A percentile compares a stretch with the other conserved stretches of the same genome.
These are phyloP conservation scores for Hyperoplus lanceolatus DNA, from an alignment of 2,797 vertebrate species.

Conservation along the genomic window DNA sequence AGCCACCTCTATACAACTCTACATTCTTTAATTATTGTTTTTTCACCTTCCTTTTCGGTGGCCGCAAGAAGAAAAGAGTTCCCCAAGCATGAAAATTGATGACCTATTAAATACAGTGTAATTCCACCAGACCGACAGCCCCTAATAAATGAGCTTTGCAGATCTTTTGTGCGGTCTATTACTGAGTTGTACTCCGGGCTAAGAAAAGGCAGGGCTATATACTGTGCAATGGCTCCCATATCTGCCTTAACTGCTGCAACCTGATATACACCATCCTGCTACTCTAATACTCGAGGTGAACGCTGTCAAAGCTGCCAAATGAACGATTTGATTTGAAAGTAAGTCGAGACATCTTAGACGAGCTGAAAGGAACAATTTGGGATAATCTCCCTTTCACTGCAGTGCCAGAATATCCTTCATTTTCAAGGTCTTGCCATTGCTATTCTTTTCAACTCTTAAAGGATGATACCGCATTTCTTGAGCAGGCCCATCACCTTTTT, in stretches of 20 bases:
- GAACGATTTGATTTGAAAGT: conserved; percentile 62
- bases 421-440: conserved; percentile 39
- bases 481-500: conserved; percentile 35
- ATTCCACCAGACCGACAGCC: conserved; percentile 40
- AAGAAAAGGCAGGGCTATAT: conserved; percentile 1
- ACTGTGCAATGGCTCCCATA: conserved; percentile 1
- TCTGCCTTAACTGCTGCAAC: conserved; percentile 24
- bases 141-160: conserved; percentile 50
- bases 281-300: neutral
- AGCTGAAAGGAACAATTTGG: conserved; percentile 62
- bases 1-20: neutral
- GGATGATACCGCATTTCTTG: conserved; percentile 23
- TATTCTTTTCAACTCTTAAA: conserved; percentile 41
- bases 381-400: conserved; percentile 65
- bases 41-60: neutral
- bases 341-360: conserved; percentile 53
- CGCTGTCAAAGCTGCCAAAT: conserved; percentile 30
- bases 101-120: conserved; percentile 57
- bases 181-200: conserved; percentile 7
- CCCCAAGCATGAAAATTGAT: conserved; percentile 51
- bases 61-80: conserved; percentile 52
- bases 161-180: conserved; percentile 43
- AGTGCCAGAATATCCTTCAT: conserved; percentile 47
- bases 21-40: conserved; percentile 32
- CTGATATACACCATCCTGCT: conserved; percentile 11